phyloP scores from a whole-genome alignment of 2,888 invertebrate species.

The Caenorhabditis macrosperma region DNA sequence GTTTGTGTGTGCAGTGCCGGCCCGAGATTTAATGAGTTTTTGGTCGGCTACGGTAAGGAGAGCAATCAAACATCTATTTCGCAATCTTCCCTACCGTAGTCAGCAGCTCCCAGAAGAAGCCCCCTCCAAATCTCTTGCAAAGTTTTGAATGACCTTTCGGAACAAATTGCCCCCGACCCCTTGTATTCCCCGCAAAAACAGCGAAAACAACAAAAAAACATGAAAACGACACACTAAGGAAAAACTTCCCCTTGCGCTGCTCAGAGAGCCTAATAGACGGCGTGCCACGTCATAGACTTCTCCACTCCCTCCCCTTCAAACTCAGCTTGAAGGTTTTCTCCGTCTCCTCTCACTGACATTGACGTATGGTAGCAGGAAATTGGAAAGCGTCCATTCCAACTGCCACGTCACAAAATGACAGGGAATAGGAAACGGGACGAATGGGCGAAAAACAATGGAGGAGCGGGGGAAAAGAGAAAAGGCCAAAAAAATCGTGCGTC shows the following conservation, averaged over 20 bases:
- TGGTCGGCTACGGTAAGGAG: not conserved
- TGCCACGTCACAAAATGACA: not conserved
- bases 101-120: no score
- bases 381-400: not conserved
- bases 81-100: conserved; percentile 9
- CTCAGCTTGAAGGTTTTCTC: not conserved
- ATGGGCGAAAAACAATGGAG: no score
- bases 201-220: no score
- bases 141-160: no score
- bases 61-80: not conserved
- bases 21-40: not conserved
- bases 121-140: no score
- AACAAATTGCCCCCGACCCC: no score
- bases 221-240: not conserved
- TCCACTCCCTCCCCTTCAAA: no score
- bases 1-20: not conserved
- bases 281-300: conserved; percentile 6
- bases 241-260: no score
- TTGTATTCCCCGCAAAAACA: no score
- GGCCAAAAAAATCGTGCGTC: not conserved
- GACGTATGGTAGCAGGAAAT: not conserved
- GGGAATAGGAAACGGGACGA: not conserved
- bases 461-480: no score
- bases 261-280: not conserved
- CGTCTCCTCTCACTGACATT: not conserved